Base-by-base conservation (phyloP, 2,797 vertebrate genomes). In the Lindbergichthys nudifrons region DNA sequence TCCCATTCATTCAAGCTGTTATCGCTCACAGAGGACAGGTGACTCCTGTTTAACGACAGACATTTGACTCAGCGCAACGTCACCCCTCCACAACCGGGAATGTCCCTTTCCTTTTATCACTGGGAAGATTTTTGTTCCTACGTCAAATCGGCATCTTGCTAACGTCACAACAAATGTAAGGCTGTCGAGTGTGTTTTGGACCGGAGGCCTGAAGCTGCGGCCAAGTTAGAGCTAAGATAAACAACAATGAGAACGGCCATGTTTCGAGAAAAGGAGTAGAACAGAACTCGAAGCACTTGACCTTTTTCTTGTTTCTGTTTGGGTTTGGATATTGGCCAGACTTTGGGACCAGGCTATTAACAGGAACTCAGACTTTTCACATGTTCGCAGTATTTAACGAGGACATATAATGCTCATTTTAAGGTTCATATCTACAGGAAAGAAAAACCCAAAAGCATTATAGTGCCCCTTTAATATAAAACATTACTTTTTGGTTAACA, bases 161-260 rank as follows among this genome's bases (percentile, higher is more conserved):
- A 61, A 84, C 88, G 88, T 92, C 91, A 92, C 73, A 70, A 76
- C 76, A 66, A 63, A 61, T 54, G 13, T 57, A 58, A 75, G 32
- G 74, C 60, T 10, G 41, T 57, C 2, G 10, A 75, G 79, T 70
- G 65, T 73, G 50, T 81, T 71, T 81, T 70, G 84, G 82, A 81
- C 41, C 3, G 21, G 6, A 75, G 30, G 54, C 58, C 57, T 6
- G n/a, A 62, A 59, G n/a, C 73, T 26, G 41, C 30, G 3, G 89
- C 88, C 88, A 88, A 91, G 75, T 79, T 23, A 11, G 16, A 61
- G 75, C 50, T 50, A 82, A 86, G 59, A 87, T 88, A 92, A 93
- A 91, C 89, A 92, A 48, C 15, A 52, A 68, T 47, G 71, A 67
- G 73, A 83, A 77, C 4, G 6, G 53, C 65, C 32, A 48, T 78